These are phyloP conservation scores for Sus scrofa DNA, from an alignment of 2,113 vertebrate species.

Conservation along the genomic window T2T-Sscrofa CM000814.6:84559001-84559500, in stretches of 20 bases:
- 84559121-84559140: background rate
- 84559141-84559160: background rate
- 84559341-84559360: slow-evolving; percentile 10
- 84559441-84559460: slow-evolving; percentile 11
- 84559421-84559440: slow-evolving; percentile 47
- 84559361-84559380: slow-evolving; percentile 36
- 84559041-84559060: background rate
- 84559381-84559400: slow-evolving; percentile 52
- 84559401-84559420: slow-evolving; percentile 9
- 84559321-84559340: slow-evolving; percentile 21
- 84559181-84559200: background rate
- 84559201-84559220: background rate
- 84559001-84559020: slow-evolving; percentile 16
- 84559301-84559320: slow-evolving; percentile 37
- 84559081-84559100: background rate
- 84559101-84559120: slow-evolving; percentile 29
- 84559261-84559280: background rate
- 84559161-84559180: background rate
- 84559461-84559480: background rate
- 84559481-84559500: background rate
- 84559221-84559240: background rate
- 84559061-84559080: background rate
- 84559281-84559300: slow-evolving; percentile 40
- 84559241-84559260: background rate
- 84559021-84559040: background rate